Conservation (phyloP, 1,140 invertebrate species). For the Pseudomyrmex concolor region DNA sequence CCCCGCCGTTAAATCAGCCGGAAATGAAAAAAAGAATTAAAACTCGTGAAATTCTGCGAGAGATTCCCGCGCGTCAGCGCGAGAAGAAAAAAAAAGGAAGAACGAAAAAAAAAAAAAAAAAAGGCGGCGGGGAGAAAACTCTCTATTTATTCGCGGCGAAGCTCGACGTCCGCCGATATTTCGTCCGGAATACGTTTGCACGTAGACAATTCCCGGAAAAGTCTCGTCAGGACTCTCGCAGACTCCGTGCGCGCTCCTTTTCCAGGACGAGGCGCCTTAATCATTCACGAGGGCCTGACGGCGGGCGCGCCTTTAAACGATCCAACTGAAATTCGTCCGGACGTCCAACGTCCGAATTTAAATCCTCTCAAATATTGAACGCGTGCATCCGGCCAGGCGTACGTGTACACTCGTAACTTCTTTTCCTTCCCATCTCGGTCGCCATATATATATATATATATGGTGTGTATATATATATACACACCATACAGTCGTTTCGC, state of each 20-base stretch:
- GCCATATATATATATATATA: conserved; percentile 34
- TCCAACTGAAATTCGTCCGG: conserved; percentile 82
- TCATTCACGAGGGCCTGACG: conserved; percentile 82
- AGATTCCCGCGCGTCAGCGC: too few species aligned
- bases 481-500: conserved; percentile 21
- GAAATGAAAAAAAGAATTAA: conserved; percentile 12
- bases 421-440: conserved; percentile 62
- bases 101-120: conserved; percentile 33
- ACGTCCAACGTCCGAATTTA: conserved; percentile 82
- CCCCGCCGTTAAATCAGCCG: background rate
- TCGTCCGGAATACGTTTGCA: conserved; percentile 73
- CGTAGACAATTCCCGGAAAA: conserved; percentile 79
- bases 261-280: conserved; percentile 76
- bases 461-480: too few species aligned
- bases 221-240: conserved; percentile 72
- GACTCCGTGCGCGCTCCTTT: conserved; percentile 60
- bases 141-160: conserved; percentile 76
- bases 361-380: conserved; percentile 84
- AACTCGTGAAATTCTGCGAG: background rate
- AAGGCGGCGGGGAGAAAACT: conserved; percentile 55
- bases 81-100: background rate
- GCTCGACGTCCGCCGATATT: conserved; percentile 72
- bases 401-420: conserved; percentile 67
- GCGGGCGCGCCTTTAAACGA: conserved; percentile 81
- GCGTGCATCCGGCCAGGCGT: conserved; percentile 71